These are phyloP conservation scores for Eulithis prunata DNA, from an alignment of 2,888 invertebrate species.

Conservation along the genomic window DNA sequence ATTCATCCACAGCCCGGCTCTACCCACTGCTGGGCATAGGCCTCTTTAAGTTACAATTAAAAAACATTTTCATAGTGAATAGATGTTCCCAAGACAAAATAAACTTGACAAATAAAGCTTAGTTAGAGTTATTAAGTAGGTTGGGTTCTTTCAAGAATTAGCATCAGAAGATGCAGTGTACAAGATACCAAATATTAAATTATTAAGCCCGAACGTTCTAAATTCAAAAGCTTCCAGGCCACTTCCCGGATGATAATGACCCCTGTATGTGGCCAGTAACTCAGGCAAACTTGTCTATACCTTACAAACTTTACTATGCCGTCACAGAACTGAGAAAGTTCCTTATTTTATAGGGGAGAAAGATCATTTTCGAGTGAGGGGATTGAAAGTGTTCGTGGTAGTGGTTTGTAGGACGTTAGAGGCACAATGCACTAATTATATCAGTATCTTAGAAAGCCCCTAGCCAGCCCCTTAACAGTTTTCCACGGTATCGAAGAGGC, in stretches of 20 bases:
- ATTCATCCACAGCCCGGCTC: too few relatives aligned
- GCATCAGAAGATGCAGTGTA: constrained; percentile 47
- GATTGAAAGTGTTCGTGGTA: constrained; percentile 20
- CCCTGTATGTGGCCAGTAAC: constrained; percentile 70
- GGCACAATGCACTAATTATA: constrained; percentile 82
- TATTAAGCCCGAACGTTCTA: constrained; percentile 63
- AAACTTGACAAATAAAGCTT: too few relatives aligned
- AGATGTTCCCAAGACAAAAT: too few relatives aligned
- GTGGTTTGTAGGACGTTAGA: constrained; percentile 64
- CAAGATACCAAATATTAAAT: constrained; percentile 62
- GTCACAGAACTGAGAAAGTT: background rate
- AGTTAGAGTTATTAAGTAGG: too few relatives aligned
- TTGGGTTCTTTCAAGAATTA: background rate
- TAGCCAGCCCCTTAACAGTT: constrained; percentile 84
- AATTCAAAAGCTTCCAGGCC: constrained; percentile 64
- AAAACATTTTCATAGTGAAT: too few relatives aligned
- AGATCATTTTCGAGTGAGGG: constrained; percentile 41
- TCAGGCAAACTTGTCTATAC: constrained; percentile 68
- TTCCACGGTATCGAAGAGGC: constrained; percentile 78
- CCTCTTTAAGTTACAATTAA: too few relatives aligned
- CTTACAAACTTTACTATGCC: constrained; percentile 43
- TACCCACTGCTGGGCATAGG: too few relatives aligned
- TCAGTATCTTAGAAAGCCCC: constrained; percentile 82
- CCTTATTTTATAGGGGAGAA: constrained; percentile 37
- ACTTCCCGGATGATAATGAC: constrained; percentile 74